Conservation (phyloP, 2,113 vertebrate genomes). For the Notechis scutatus region DNA sequence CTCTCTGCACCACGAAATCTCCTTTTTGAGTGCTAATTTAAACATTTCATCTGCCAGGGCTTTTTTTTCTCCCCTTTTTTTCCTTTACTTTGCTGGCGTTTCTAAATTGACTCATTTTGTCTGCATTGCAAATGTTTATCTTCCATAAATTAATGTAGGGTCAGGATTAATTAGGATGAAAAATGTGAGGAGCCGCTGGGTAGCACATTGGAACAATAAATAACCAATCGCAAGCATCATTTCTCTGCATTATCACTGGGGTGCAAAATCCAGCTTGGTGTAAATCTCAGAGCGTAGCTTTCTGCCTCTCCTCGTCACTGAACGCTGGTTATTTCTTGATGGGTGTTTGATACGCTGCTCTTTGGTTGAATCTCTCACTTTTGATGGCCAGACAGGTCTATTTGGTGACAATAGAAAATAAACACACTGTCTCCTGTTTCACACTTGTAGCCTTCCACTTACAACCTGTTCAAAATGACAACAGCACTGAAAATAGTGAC, state of each 20-base stretch:
- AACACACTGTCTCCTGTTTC: slow-evolving; percentile 64
- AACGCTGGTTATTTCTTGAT: slow-evolving; percentile 46
- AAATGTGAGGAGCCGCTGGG: slow-evolving; percentile 45
- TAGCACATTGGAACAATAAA: slow-evolving; percentile 40
- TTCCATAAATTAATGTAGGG: slow-evolving; percentile 49
- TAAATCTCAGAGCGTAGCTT: slow-evolving; percentile 37
- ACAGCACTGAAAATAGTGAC: not conserved
- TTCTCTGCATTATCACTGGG: slow-evolving; percentile 28
- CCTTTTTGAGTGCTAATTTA: slow-evolving; percentile 32
- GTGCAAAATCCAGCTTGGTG: slow-evolving; percentile 19
- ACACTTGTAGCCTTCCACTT: not conserved
- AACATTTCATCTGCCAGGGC: slow-evolving; percentile 12
- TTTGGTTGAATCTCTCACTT: slow-evolving; percentile 64
- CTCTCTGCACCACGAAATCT: not conserved
- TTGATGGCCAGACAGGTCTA: slow-evolving; percentile 65
- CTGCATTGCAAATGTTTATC: slow-evolving; percentile 60
- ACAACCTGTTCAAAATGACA: not conserved
- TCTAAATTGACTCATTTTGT: slow-evolving; percentile 49
- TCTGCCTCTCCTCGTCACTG: slow-evolving; percentile 53
- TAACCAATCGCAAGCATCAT: slow-evolving; percentile 47
- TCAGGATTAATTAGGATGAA: slow-evolving; percentile 56
- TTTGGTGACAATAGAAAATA: slow-evolving; percentile 67
- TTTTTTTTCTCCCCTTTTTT: rapidly evolving
- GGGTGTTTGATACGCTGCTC: slow-evolving; percentile 63
- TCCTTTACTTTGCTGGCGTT: slow-evolving; percentile 44